phyloP scores from a whole-genome alignment of 2,797 vertebrate genomes.

The Sitta carolinensis region DNA sequence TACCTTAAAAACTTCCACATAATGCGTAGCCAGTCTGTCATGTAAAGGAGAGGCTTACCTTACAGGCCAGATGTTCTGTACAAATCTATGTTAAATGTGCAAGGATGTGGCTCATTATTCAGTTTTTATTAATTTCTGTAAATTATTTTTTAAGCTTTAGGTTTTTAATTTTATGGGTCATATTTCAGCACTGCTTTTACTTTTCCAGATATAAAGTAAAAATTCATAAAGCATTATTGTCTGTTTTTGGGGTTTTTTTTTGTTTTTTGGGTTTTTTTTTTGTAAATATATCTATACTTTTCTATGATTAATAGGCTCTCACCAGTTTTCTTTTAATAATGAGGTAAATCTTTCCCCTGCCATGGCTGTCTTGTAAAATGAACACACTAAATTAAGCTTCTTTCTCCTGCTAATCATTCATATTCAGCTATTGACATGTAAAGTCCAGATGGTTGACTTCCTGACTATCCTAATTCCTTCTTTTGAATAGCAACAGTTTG shows the following conservation, averaged over 20 bases:
- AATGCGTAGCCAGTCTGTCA: background rate
- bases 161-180: background rate
- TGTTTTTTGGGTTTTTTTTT: no score
- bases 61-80: background rate
- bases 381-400: background rate
- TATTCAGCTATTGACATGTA: background rate
- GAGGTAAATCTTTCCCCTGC: background rate
- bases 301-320: background rate
- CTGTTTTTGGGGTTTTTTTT: background rate
- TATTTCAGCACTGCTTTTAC: background rate
- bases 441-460: constrained; percentile 36
- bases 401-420: constrained; percentile 10
- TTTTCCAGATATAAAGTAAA: background rate
- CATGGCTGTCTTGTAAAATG: background rate
- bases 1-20: background rate
- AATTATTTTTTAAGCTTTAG: background rate
- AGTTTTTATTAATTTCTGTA: background rate
- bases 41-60: background rate
- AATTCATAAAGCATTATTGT: background rate
- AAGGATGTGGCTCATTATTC: background rate
- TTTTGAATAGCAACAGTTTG: constrained; percentile 16
- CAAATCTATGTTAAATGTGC: background rate
- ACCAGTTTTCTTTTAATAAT: background rate
- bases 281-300: background rate
- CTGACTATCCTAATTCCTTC: constrained; percentile 25